Conservation (phyloP, 92 coral and sea anemone genomes). For the Porites rus region DNA sequence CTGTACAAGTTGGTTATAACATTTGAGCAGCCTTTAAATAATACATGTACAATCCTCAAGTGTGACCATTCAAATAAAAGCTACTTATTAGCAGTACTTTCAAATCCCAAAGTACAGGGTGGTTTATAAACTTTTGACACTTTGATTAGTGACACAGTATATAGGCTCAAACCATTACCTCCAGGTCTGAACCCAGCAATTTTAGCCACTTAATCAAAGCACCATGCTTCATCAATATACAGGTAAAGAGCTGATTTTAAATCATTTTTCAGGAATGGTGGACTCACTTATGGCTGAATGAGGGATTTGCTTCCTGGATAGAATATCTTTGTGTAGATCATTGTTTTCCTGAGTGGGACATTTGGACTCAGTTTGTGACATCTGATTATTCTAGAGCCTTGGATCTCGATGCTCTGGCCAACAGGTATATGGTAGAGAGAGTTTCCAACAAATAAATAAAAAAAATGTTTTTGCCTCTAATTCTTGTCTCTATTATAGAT, state of each 20-base stretch:
- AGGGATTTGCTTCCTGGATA: conserved; percentile 99
- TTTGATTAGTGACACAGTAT: too few relatives aligned
- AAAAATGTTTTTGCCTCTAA: too few relatives aligned
- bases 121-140: too few relatives aligned
- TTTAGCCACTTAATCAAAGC: too few relatives aligned
- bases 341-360: conserved; percentile 95
- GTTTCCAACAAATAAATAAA: too few relatives aligned
- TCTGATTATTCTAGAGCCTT: conserved; percentile 90
- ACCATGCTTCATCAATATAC: neutral
- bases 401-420: conserved; percentile 91
- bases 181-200: too few relatives aligned
- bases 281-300: conserved; percentile 97
- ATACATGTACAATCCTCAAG: neutral
- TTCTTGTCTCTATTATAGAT: too few relatives aligned
- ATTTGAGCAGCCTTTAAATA: neutral
- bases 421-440: conserved; percentile 63
- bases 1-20: neutral
- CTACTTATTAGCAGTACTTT: neutral
- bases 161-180: too few relatives aligned
- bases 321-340: conserved; percentile 94
- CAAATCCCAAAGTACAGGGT: neutral
- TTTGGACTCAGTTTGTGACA: conserved; percentile 99
- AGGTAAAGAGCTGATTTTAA: neutral
- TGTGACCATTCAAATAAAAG: conserved; percentile 2
- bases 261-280: conserved; percentile 88